phyloP scores from a whole-genome alignment of 1,140 invertebrate species.

The Drepana arcuata region DNA sequence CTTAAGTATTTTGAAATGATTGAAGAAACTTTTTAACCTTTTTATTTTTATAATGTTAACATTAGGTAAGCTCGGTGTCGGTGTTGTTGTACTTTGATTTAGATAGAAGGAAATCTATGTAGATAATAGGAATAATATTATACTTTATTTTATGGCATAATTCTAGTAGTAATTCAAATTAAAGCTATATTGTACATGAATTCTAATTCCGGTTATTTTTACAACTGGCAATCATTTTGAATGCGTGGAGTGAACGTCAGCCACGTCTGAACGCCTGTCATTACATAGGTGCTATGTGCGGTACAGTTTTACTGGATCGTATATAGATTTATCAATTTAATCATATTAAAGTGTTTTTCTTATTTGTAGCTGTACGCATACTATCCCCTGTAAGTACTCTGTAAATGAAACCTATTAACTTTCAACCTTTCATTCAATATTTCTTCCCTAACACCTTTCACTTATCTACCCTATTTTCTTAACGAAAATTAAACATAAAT shows the following conservation, averaged over 20 bases:
- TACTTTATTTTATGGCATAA: no score
- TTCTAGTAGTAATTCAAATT: no score
- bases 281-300: constrained; percentile 28
- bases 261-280: constrained; percentile 53
- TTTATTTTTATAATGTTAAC: no score
- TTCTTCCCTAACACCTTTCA: neutral
- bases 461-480: neutral
- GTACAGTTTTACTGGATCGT: constrained; percentile 11
- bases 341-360: neutral
- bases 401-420: neutral
- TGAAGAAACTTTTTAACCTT: no score
- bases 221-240: constrained; percentile 34
- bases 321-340: constrained; percentile 3
- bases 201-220: neutral
- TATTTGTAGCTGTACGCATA: constrained; percentile 2
- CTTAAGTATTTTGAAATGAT: no score
- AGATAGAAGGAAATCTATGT: no score
- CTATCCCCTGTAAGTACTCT: constrained; percentile 7
- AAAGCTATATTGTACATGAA: neutral
- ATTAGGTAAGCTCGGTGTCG: no score
- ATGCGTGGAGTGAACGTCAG: constrained; percentile 69
- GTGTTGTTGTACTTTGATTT: no score
- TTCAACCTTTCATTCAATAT: neutral
- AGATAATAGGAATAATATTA: no score
- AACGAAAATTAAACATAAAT: constrained; percentile 11